Base-by-base conservation (phyloP, 2,888 invertebrate genomes). In the Watsonalla cultraria region DNA sequence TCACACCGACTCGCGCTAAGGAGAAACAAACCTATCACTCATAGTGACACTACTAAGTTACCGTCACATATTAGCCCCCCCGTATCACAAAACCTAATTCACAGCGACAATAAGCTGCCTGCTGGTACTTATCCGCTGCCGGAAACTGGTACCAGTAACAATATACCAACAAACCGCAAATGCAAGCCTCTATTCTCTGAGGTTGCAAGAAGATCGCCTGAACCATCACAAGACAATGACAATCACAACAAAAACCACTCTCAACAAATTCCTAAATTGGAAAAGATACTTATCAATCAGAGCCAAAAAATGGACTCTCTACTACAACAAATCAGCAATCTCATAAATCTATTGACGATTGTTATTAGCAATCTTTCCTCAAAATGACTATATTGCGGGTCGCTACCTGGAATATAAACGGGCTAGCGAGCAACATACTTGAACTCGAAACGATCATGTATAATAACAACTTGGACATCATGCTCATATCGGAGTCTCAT, bases 331-430 rank as follows among this genome's bases (percentile, higher is more conserved):
- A 61, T 50, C 49, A 47, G 47, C 9, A 47, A 9, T 11, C 34
- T 47, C 5, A 6, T 47, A 33, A 11, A 33, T 33, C 33, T 47
- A 33, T n/a, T 47, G 33, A 11, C 47, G 9, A 47, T 11, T 11
- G 33, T 47, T 0, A 5, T 47, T 1, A 33, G 34, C 15, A 47
- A 47, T 2, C 5, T 47, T 0, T 0, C 47, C 4, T 0, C 47
- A 47, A 47, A 34, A 47, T 47, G 35, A 47, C 34, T 6, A 7
- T 13, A 0, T 34, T 60, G 4, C 47, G 54, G 11, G 15, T 62
- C 33, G 61, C 55, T 0, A 60, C 59, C 0, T 68, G 63, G 62
- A 68, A 66, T 54, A 57, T 57, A 6, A 63, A 65, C 54, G 61
- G 64, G 2, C 48, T 67, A 0, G 2, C 55, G 2, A 55, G 60